phyloP scores from a whole-genome alignment of 1,140 invertebrate species.

The Drosophila orena region DNA sequence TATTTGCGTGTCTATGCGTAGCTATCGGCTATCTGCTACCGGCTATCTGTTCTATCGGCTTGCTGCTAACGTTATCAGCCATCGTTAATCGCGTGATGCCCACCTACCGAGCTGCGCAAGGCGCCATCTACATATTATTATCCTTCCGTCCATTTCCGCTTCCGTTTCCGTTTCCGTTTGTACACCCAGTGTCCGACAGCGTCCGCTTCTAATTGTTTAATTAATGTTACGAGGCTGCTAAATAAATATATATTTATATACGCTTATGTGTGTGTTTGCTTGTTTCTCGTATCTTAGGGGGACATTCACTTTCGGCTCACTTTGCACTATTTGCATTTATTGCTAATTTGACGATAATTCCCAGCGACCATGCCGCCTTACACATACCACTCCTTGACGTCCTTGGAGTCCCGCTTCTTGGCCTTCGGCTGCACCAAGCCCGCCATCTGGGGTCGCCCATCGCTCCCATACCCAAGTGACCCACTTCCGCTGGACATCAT shows the following conservation, averaged over 20 bases:
- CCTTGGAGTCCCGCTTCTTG: conserved; percentile 92
- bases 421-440: conserved; percentile 86
- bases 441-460: conserved; percentile 78
- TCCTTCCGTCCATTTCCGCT: conserved; percentile 38
- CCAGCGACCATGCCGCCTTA: conserved; percentile 47
- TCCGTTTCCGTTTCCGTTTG: conserved; percentile 73
- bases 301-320: conserved; percentile 34
- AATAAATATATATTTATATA: conserved; percentile 61
- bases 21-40: too few species aligned
- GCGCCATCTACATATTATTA: conserved; percentile 46
- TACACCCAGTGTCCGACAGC: conserved; percentile 50
- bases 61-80: conserved; percentile 35
- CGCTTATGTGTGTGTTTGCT: conserved; percentile 25
- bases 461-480: conserved; percentile 68
- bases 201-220: conserved; percentile 47
- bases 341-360: conserved; percentile 78
- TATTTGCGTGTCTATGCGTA: conserved; percentile 43
- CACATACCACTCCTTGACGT: conserved; percentile 97
- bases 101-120: background rate
- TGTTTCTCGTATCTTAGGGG: conserved; percentile 22
- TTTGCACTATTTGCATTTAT: conserved; percentile 64
- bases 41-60: conserved; percentile 1
- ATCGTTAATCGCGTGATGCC: conserved; percentile 18
- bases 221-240: conserved; percentile 58
- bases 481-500: conserved; percentile 78